A percentile compares a stretch with the other conserved stretches of the same genome.
Conservation (phyloP, 1,140 invertebrate species). For the Listronotus oregonensis region DNA sequence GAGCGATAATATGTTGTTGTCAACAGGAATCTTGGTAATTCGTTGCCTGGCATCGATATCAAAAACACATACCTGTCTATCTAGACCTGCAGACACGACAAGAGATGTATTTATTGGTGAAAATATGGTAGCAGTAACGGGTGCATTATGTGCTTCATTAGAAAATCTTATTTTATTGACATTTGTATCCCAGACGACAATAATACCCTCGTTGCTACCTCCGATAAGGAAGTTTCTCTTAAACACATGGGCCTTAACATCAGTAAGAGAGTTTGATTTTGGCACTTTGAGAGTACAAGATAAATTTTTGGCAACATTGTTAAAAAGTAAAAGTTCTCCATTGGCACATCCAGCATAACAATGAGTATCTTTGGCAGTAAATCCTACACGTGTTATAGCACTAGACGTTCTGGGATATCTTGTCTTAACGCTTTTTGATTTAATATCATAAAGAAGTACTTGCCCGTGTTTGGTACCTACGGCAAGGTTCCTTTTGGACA, state of each 20-base stretch:
- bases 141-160: conserved; percentile 46
- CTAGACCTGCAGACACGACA: conserved; percentile 46
- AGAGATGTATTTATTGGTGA: conserved; percentile 48
- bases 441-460: conserved; percentile 53
- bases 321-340: conserved; percentile 50
- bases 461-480: conserved; percentile 49
- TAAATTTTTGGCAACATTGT: conserved; percentile 42
- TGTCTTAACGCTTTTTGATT: conserved; percentile 44
- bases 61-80: conserved; percentile 49
- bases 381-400: conserved; percentile 42
- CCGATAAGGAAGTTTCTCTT: conserved; percentile 47
- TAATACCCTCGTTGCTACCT: conserved; percentile 51
- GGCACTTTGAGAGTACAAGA: conserved; percentile 45
- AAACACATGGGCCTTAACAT: conserved; percentile 45
- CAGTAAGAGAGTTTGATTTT: conserved; percentile 46
- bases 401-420: conserved; percentile 43
- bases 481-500: conserved; percentile 49
- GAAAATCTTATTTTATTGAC: conserved; percentile 43
- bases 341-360: conserved; percentile 47
- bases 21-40: conserved; percentile 41
- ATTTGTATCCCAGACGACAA: conserved; percentile 53
- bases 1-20: conserved; percentile 47
- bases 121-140: conserved; percentile 46
- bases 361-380: conserved; percentile 50
- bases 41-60: conserved; percentile 44